Evolutionary conservation across 2,797 vertebrate genomes (phyloP).

Genomic region (Otolemur crassicaudatus): DNA sequence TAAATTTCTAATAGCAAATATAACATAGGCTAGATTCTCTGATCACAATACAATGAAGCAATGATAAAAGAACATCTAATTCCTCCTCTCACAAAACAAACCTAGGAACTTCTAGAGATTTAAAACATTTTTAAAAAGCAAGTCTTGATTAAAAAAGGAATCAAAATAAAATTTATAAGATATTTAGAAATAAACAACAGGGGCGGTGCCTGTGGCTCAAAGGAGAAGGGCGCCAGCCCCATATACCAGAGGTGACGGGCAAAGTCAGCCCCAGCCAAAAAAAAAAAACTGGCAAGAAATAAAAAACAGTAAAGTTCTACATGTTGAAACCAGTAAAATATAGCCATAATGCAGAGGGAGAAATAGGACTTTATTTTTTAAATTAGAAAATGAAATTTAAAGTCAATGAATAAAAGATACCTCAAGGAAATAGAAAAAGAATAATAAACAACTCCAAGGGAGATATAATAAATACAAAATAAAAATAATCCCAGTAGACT

Average conservation of each 20-base stretch:
- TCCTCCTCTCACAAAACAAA: neutral
- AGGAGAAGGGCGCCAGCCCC: too few relatives aligned
- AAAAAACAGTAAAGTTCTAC: neutral
- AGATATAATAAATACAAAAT: neutral
- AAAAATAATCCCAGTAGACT: neutral
- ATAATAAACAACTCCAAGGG: neutral
- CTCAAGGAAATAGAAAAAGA: neutral
- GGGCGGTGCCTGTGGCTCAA: too few relatives aligned
- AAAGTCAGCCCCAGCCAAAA: too few relatives aligned
- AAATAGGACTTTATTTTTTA: neutral
- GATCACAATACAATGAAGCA: neutral
- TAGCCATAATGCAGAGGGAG: neutral
- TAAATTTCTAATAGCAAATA: neutral
- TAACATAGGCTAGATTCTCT: neutral
- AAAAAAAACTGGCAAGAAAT: too few relatives aligned
- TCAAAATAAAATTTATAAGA: constrained; percentile 18
- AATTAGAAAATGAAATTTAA: constrained; percentile 6
- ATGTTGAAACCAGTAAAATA: neutral
- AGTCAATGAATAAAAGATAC: neutral
- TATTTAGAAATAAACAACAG: constrained; percentile 11
- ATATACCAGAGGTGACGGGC: too few relatives aligned
- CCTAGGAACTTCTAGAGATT: neutral
- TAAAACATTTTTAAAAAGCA: neutral
- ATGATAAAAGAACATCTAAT: neutral
- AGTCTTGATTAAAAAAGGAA: neutral